A percentile compares a stretch with the other conserved stretches of the same genome.
These are phyloP conservation scores for Polyodon spathula DNA, from an alignment of 2,113 vertebrate species.

Conservation along the genomic window DNA sequence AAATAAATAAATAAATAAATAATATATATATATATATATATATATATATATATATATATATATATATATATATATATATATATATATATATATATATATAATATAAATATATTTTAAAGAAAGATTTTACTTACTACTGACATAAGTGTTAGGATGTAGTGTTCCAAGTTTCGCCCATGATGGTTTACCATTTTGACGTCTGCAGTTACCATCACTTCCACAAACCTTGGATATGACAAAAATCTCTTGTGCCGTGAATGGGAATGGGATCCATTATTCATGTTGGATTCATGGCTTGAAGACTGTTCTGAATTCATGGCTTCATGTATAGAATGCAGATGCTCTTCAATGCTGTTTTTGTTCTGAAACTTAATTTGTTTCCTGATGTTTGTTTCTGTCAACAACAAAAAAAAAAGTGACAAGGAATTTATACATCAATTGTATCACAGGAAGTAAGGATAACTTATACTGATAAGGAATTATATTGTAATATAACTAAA, in stretches of 20 bases:
- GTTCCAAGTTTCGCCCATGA: conserved; percentile 82
- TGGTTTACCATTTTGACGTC: conserved; percentile 83
- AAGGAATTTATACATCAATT: not conserved
- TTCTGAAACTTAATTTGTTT: conserved; percentile 37
- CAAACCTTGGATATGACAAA: conserved; percentile 91
- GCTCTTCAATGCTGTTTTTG: conserved; percentile 48
- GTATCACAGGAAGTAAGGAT: too few species aligned
- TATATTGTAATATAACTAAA: too few species aligned
- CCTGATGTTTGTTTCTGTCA: conserved; percentile 53
- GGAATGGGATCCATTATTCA: conserved; percentile 25
- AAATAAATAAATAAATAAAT: too few species aligned
- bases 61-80: too few species aligned
- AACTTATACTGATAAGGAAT: too few species aligned
- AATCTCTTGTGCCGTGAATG: conserved; percentile 79
- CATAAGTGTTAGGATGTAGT: conserved; percentile 92
- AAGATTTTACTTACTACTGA: conserved; percentile 90
- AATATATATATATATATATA: too few species aligned
- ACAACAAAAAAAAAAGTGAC: conserved; percentile 3
- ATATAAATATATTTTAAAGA: conserved; percentile 27
- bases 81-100: too few species aligned
- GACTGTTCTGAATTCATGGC: conserved; percentile 29
- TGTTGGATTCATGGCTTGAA: conserved; percentile 34
- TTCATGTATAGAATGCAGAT: conserved; percentile 46
- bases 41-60: too few species aligned
- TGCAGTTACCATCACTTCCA: conserved; percentile 93